A percentile compares a stretch with the other conserved stretches of the same genome.
Conservation (phyloP, 1,140 invertebrate species). For the Pygmarrhopalites habei region DNA sequence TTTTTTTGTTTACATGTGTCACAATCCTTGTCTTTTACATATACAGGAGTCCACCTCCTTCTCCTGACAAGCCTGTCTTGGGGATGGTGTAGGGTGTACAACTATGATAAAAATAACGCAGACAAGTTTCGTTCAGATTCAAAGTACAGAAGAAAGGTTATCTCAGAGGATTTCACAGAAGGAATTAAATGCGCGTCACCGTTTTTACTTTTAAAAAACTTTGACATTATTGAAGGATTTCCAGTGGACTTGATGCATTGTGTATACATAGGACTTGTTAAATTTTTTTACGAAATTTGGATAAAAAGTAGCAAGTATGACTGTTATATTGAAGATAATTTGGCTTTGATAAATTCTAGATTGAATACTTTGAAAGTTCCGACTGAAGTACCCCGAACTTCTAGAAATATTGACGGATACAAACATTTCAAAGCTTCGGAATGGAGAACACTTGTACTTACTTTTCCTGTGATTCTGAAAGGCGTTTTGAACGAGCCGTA, state of each 20-base stretch:
- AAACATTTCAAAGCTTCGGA: not conserved
- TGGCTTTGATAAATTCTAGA: conserved; percentile 17
- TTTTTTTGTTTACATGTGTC: no score
- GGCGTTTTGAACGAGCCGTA: no score
- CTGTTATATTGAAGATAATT: conserved; percentile 22
- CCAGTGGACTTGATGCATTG: conserved; percentile 39
- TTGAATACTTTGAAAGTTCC: not conserved
- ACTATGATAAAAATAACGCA: not conserved
- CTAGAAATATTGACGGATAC: not conserved
- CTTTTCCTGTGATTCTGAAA: no score
- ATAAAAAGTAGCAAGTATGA: conserved; percentile 23
- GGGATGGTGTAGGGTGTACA: conserved; percentile 15
- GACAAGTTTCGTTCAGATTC: not conserved
- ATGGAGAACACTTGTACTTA: not conserved
- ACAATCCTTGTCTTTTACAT: no score
- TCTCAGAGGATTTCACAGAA: not conserved
- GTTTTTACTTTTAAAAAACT: no score
- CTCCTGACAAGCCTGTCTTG: no score
- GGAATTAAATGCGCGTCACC: conserved; percentile 34
- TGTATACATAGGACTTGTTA: conserved; percentile 27
- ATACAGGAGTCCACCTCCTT: no score
- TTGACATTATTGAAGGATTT: conserved; percentile 38
- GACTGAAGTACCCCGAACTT: not conserved
- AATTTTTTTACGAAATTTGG: conserved; percentile 31
- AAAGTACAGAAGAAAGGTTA: not conserved